Evolutionary conservation across 1,140 invertebrate genomes (phyloP), one percentile per base, ranked within the genome.

Genomic region (Listronotus bonariensis): DNA sequence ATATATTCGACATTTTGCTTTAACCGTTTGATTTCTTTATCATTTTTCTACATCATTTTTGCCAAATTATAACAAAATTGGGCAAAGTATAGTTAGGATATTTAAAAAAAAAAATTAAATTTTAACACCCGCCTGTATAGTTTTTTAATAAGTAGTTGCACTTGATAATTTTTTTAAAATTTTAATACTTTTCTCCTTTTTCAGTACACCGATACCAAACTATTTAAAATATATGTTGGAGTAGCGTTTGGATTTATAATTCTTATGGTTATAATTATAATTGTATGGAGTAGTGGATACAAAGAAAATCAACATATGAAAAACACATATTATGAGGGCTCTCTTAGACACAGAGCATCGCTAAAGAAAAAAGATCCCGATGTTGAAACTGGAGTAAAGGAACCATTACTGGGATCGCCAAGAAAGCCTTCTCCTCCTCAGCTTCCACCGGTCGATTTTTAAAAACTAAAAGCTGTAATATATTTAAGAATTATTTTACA

Each of bases 401-500:
- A 65, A 42, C 64, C 65, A 45, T 36, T 70, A 34, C 26, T 68
- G 26, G 40, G 31, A 38, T 11, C 26, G 10, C 31, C 53, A 32
- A 17, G 17, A 54, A 59, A 56, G 65, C 36, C 26, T 41, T 26
- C 48, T 7, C 69, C 70, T 8, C 73, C 71, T n/a, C 58, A 65
- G 45, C 42, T 69, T 32, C 73, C 73, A 14, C 69, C 73, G 6
- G 60, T 66, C 9, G 69, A 73, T 60, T 73, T 74, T 77, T 77
- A 65, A 26, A 15, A 31, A 7, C 3, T 10, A 32, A 12, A 32
- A 31, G 9, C 6, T 34, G 3, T n/a, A 40, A 8, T 7, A 14
- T 9, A 15, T 54, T 34, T 54, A 36, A 11, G 12, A 12, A 9
- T 32, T 32, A 51, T 31, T 20, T 51, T 51, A 12, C 15, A 7